phyloP scores from a whole-genome alignment of 2,113 vertebrate species.

The Datnioides undecimradiatus region DNA sequence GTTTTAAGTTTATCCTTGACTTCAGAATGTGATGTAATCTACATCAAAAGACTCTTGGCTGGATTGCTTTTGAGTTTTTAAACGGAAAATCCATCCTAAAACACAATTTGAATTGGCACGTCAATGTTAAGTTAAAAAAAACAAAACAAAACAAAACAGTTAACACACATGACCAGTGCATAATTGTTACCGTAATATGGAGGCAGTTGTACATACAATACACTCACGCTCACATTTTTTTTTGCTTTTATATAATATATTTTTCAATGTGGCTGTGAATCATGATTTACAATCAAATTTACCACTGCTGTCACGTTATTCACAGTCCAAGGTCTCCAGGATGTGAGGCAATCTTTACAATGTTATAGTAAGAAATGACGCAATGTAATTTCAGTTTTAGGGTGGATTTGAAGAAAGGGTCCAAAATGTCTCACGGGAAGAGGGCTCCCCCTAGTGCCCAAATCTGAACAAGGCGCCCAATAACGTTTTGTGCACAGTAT shows the following conservation, averaged over 20 bases:
- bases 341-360: neutral
- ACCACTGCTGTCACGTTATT: neutral
- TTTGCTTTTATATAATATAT: neutral
- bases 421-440: constrained; percentile 9
- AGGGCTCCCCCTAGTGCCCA: constrained; percentile 67
- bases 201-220: neutral
- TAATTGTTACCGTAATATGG: neutral
- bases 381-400: neutral
- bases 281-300: neutral
- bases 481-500: neutral
- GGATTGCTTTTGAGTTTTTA: neutral
- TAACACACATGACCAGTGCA: neutral
- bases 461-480: neutral
- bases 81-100: constrained; percentile 8
- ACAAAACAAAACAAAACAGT: neutral
- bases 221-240: neutral
- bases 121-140: neutral
- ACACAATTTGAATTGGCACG: neutral
- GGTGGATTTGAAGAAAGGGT: neutral
- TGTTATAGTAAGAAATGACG: neutral
- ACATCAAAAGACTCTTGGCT: constrained; percentile 23
- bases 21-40: constrained; percentile 51
- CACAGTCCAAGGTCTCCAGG: neutral
- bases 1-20: constrained; percentile 17
- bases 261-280: neutral